A percentile compares a stretch with the other conserved stretches of the same genome.
These are phyloP conservation scores for Leptobrachium ailaonicum DNA, from an alignment of 2,113 vertebrate genomes.

Conservation along the genomic window DNA sequence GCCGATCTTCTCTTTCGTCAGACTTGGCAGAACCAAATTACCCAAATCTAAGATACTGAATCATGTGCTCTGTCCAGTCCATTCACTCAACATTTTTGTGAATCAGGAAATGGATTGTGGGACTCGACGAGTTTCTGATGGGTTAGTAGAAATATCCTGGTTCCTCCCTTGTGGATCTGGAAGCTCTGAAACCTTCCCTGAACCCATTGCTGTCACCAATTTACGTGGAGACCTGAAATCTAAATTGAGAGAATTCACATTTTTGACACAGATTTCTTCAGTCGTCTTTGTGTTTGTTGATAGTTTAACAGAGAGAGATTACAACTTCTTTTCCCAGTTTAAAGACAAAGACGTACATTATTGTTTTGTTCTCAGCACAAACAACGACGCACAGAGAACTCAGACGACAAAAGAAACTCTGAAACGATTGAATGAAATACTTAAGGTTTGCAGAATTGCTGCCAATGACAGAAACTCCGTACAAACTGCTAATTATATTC, in stretches of 20 bases:
- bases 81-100: constrained; percentile 65
- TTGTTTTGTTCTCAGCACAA: constrained; percentile 58
- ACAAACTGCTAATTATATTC: constrained; percentile 37
- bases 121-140: constrained; percentile 65
- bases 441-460: constrained; percentile 45
- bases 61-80: constrained; percentile 61
- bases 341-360: constrained; percentile 44
- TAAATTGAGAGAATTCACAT: constrained; percentile 60
- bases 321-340: constrained; percentile 46
- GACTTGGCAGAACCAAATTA: constrained; percentile 64
- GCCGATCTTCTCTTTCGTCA: constrained; percentile 74
- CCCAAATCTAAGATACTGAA: constrained; percentile 77
- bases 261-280: constrained; percentile 54
- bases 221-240: constrained; percentile 57
- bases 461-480: constrained; percentile 37
- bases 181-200: constrained; percentile 55
- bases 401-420: constrained; percentile 52
- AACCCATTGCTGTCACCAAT: constrained; percentile 60
- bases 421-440: not conserved
- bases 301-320: constrained; percentile 58
- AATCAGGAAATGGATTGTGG: constrained; percentile 62
- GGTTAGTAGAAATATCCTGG: constrained; percentile 75
- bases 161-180: constrained; percentile 60
- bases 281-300: constrained; percentile 60
- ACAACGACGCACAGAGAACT: constrained; percentile 52